phyloP scores from a whole-genome alignment of 2,888 invertebrate species.

The Drepana falcataria region DNA sequence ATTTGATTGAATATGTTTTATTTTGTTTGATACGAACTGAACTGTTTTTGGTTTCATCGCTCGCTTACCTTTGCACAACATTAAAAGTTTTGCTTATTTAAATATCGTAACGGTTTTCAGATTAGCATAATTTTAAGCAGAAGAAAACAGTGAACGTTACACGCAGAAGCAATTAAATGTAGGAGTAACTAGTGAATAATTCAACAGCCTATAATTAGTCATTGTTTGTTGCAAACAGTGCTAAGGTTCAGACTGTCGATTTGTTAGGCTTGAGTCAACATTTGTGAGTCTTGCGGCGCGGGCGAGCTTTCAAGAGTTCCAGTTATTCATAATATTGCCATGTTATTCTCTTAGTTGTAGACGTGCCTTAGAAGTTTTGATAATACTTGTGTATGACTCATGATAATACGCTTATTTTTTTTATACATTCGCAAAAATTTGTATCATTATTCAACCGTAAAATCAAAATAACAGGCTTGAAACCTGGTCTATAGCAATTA shows the following conservation, averaged over 20 bases:
- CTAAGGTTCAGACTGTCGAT: conserved; percentile 25
- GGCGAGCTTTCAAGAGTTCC: conserved; percentile 18
- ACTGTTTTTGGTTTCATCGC: conserved; percentile 1
- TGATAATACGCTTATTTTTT: no score
- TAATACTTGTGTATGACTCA: not conserved
- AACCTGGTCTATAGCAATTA: no score
- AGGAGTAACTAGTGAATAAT: conserved; percentile 24
- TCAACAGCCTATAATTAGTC: conserved; percentile 28
- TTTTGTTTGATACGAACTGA: conserved; percentile 1
- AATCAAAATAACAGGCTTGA: no score
- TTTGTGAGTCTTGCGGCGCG: conserved; percentile 22
- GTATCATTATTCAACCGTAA: no score
- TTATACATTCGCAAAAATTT: no score
- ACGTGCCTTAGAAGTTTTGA: conserved; percentile 4
- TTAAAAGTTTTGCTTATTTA: conserved; percentile 5
- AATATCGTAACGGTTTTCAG: conserved; percentile 7
- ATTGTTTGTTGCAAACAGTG: conserved; percentile 29
- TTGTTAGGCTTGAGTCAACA: conserved; percentile 33
- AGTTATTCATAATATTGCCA: conserved; percentile 11
- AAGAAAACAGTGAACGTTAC: conserved; percentile 6
- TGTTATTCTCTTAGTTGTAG: conserved; percentile 23
- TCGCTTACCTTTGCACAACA: not conserved
- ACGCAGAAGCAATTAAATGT: conserved; percentile 5
- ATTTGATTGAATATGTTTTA: conserved; percentile 16
- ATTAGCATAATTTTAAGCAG: conserved; percentile 14